Evolutionary conservation across 1,140 invertebrate genomes (phyloP), one percentile per base, ranked within the genome.

Genomic region (Heliconius himera): DNA sequence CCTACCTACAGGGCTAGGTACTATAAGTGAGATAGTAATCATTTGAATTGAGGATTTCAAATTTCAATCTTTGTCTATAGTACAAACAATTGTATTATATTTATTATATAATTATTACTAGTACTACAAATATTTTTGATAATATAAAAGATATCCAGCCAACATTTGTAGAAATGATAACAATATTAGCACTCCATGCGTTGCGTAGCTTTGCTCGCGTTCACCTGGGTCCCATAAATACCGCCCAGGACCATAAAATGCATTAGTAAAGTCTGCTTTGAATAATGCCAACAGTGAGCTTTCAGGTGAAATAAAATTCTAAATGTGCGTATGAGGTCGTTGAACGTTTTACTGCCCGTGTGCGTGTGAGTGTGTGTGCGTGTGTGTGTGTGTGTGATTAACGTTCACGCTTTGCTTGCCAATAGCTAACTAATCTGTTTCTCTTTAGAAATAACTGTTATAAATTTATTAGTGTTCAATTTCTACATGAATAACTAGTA

Each of bases 191-290:
- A 72, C 22, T 73, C 75, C 79, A 90, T 87, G 80, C 83, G 86
- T 83, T 84, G 83, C 82, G 84, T 87, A 85, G 82, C 79, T 87
- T 81, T 81, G 80, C 84, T 83, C 82, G 84, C 74, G 77, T 76
- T 88, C 87, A 90, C 88, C 89, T 89, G 88, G 84, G 88, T 84
- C 88, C 87, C 89, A 85, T 90, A 88, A 90, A 89, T 90, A 89
- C 88, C 85, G 80, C 84, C 76, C 81, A 82, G 84, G 83, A 84
- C 88, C 90, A 88, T 90, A 90, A 90, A 90, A 91, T 89, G 90
- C 89, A 90, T 91, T 91, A 90, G 88, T 90, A 88, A 81, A 88
- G 83, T 89, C 88, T 88, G 85, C 83, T 87, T 87, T 90, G 89
- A 90, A 89, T 91, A 91, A 91, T 88, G 87, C 81, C 77, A 83